Conservation (phyloP, 2,888 invertebrate species). For the Dichetophora obliterata region DNA sequence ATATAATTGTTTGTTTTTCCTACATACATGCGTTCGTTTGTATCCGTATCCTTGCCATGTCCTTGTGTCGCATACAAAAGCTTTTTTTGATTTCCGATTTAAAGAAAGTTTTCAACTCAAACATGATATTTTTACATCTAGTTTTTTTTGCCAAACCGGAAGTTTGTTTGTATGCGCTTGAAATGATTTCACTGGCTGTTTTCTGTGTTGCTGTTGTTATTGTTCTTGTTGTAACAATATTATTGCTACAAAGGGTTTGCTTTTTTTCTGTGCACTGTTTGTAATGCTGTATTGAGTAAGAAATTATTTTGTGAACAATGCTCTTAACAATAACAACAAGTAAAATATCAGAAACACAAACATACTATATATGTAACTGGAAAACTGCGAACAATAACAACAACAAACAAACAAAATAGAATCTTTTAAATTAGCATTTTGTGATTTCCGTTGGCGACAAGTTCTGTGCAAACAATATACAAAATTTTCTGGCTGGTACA, state of each 20-base stretch:
- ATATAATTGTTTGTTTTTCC: slow-evolving; percentile 1
- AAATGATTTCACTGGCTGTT: slow-evolving; percentile 51
- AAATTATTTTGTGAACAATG: slow-evolving; percentile 31
- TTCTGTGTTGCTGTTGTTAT: slow-evolving; percentile 11
- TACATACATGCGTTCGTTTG: not conserved
- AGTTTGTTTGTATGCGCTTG: slow-evolving; percentile 58
- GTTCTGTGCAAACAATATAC: slow-evolving; percentile 33
- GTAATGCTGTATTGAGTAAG: not conserved
- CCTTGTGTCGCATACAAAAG: slow-evolving; percentile 11
- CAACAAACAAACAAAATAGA: slow-evolving; percentile 26
- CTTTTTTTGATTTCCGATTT: slow-evolving; percentile 49
- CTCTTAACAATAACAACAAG: slow-evolving; percentile 16
- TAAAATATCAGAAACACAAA: not conserved
- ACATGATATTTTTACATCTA: not conserved
- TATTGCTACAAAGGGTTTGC: not conserved
- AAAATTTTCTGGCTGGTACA: not conserved
- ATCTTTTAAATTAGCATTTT: slow-evolving; percentile 43
- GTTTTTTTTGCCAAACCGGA: slow-evolving; percentile 46
- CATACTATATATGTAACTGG: not conserved
- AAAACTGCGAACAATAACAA: slow-evolving; percentile 15
- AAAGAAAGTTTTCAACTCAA: slow-evolving; percentile 39
- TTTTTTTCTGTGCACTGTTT: not conserved
- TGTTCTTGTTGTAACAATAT: slow-evolving; percentile 31
- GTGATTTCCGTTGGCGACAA: slow-evolving; percentile 47
- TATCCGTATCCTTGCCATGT: not conserved